phyloP scores from a whole-genome alignment of 1,140 invertebrate genomes.

The Solenopsis fugax region DNA sequence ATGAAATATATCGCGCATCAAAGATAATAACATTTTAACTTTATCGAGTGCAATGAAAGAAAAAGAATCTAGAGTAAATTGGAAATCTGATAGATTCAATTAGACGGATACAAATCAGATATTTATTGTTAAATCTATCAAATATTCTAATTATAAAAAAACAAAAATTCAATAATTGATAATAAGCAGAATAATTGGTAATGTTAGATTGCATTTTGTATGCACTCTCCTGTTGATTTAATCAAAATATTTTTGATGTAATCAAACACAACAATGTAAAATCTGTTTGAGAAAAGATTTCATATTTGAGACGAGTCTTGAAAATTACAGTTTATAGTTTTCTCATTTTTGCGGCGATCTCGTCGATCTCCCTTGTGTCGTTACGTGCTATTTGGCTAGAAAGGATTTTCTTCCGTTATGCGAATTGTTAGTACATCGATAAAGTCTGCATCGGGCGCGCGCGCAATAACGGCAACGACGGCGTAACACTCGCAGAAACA shows the following conservation, averaged over 20 bases:
- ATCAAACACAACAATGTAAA: background rate
- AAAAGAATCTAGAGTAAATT: no score
- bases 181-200: no score
- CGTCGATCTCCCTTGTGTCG: background rate
- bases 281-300: background rate
- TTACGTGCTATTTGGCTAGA: background rate
- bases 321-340: background rate
- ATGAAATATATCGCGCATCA: background rate
- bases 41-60: background rate
- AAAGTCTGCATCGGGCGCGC: background rate
- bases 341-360: background rate
- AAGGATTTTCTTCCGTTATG: background rate
- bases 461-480: constrained; percentile 36
- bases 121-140: no score
- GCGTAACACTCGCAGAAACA: constrained; percentile 36
- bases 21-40: background rate
- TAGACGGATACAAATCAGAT: no score
- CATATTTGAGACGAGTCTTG: background rate
- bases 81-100: no score
- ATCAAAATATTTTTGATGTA: no score
- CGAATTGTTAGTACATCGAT: constrained; percentile 47
- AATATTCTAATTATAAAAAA: no score
- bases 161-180: no score
- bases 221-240: no score
- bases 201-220: no score